Base-by-base conservation (phyloP, 2,113 vertebrate genomes). In the Phyllostomus discolor region DNA sequence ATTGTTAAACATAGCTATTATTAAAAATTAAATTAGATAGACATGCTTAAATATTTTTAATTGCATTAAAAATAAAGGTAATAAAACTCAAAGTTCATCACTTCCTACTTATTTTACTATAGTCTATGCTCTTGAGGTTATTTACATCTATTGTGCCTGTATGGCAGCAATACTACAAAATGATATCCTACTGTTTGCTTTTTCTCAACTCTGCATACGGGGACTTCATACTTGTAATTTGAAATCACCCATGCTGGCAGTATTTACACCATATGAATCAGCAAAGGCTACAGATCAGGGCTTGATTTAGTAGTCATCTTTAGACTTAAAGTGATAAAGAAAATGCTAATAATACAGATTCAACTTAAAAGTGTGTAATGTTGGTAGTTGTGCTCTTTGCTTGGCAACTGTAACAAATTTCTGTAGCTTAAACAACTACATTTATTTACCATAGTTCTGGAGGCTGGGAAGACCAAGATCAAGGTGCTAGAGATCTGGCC, bases 21-120 rank as follows among this genome's bases (percentile, higher is more conserved):
- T 81, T 75, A 89, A 92, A 93, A 80, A 43, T 90, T 69, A 75
- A 95, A 52, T 83, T 54, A 78, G 15, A 26, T 79, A 66, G 79
- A 38, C 11, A 85, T 50, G 26, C 6, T 57, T 54, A 72, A 83
- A 52, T 83, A 59, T 59, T 59, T 57, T 59, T 59, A 81, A 69
- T 62, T 57, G 82, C 35, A 91, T 94, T 64, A 89, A 94, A 92
- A 79, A 41, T 31, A 78, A 88, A 75, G 26, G 3, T 75, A 82
- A 66, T 3, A 8, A 67, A 79, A 50, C 20, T 88, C 38, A 72
- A 70, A 92, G 86, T 41, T 62, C 31, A 80, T 11, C 17, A 10
- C 33, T 73, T 94, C 16, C 5, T 89, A 1, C 16, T 93, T 94
- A 76, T 57, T 94, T 91, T 57, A 35, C 20, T 91, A 4, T 86